These are phyloP conservation scores for Hyla sarda DNA, from an alignment of 2,113 vertebrate genomes.

Conservation along the genomic window DNA sequence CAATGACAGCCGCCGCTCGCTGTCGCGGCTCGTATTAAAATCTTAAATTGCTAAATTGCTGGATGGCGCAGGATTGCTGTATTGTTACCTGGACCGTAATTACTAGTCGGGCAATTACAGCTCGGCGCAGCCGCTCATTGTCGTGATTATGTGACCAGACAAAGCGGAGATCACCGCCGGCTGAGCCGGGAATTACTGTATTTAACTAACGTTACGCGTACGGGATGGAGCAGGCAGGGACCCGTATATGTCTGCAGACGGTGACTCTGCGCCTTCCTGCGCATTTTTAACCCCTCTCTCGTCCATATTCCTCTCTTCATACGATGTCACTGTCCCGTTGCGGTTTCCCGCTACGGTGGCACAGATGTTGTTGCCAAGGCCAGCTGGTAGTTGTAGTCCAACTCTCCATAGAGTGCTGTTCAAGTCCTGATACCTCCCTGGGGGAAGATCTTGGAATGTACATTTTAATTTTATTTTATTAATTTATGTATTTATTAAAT, in stretches of 20 bases:
- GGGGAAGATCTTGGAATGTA: no score
- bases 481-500: no score
- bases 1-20: not conserved
- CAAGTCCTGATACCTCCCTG: no score
- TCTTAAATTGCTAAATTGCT: not conserved
- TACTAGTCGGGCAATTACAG: not conserved
- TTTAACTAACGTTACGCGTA: not conserved
- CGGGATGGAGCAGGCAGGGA: not conserved
- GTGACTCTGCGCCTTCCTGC: not conserved
- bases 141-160: not conserved
- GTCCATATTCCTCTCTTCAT: not conserved
- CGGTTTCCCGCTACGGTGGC: no score
- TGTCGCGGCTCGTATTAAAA: not conserved
- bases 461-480: no score
- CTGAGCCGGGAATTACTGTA: not conserved
- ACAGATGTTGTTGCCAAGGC: no score
- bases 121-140: not conserved
- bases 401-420: no score
- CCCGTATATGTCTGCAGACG: not conserved
- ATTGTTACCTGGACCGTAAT: slow-evolving; percentile 7
- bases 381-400: no score
- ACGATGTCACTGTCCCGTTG: no score
- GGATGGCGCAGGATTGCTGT: not conserved
- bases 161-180: not conserved
- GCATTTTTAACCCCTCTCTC: not conserved